Percentiles rank a stretch among this genome's conserved stretches.
Conservation (phyloP, 2,888 invertebrate genomes). For the Stenotaenia linearis region DNA sequence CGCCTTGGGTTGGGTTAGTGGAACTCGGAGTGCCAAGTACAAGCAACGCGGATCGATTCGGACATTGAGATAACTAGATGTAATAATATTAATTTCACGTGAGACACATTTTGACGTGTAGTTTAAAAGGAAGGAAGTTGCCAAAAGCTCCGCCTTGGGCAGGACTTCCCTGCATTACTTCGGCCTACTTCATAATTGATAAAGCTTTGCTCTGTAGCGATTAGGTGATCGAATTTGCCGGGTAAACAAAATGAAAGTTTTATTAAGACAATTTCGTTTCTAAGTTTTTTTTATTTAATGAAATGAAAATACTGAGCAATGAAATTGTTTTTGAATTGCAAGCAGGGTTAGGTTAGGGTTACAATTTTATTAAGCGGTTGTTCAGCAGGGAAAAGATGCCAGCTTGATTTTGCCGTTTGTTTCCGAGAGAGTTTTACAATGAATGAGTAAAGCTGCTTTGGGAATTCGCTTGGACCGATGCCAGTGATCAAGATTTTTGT, state of each 20-base stretch:
- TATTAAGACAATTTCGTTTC: background rate
- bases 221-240: background rate
- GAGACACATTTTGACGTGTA: background rate
- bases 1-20: background rate
- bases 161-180: background rate
- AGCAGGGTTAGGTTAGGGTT: no score
- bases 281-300: no score
- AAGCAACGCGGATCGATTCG: background rate
- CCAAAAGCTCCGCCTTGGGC: constrained; percentile 14
- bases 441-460: constrained; percentile 6
- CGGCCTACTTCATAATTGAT: background rate
- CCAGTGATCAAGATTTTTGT: background rate
- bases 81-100: background rate
- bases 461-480: background rate
- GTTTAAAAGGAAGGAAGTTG: constrained; percentile 14
- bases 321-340: no score
- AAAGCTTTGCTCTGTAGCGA: background rate
- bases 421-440: background rate
- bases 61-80: background rate
- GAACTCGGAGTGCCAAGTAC: background rate
- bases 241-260: background rate
- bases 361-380: background rate
- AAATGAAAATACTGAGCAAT: no score
- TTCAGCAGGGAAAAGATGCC: background rate
- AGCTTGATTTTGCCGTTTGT: constrained; percentile 23